phyloP scores from a whole-genome alignment of 2,113 vertebrate genomes.

The Camelus bactrianus region DNA sequence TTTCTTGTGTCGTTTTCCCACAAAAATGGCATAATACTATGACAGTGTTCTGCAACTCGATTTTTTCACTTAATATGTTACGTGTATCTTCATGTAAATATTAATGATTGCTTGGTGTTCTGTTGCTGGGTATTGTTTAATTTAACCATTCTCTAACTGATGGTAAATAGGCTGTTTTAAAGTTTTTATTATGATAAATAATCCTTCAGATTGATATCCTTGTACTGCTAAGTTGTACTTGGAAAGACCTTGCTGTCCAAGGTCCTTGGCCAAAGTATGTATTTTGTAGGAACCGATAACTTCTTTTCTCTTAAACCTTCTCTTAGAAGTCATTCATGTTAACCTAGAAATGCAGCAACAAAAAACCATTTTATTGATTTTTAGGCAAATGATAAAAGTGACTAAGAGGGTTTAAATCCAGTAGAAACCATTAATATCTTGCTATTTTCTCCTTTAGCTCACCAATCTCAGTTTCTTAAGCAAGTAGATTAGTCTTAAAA shows the following conservation, averaged over 20 bases:
- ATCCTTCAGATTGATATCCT: background rate
- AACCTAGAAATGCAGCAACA: background rate
- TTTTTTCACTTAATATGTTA: background rate
- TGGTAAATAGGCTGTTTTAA: background rate
- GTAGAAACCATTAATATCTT: background rate
- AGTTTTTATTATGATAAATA: background rate
- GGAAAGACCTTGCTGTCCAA: background rate
- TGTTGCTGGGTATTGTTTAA: background rate
- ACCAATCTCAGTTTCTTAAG: constrained; percentile 25
- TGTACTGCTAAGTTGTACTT: background rate
- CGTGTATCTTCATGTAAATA: background rate
- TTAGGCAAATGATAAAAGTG: background rate
- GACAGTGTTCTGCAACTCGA: background rate
- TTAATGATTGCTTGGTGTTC: background rate
- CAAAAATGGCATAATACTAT: background rate
- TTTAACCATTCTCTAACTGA: background rate
- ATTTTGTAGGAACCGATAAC: background rate
- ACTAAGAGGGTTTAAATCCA: background rate
- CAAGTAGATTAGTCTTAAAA: background rate
- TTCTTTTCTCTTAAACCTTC: constrained; percentile 23
- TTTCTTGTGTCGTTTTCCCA: constrained; percentile 11
- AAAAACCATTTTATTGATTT: constrained; percentile 19
- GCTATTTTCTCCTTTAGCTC: background rate
- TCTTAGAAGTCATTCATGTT: background rate
- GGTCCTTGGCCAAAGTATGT: background rate